phyloP scores from a whole-genome alignment of 2,797 vertebrate species.

The Sandelia bainsii region DNA sequence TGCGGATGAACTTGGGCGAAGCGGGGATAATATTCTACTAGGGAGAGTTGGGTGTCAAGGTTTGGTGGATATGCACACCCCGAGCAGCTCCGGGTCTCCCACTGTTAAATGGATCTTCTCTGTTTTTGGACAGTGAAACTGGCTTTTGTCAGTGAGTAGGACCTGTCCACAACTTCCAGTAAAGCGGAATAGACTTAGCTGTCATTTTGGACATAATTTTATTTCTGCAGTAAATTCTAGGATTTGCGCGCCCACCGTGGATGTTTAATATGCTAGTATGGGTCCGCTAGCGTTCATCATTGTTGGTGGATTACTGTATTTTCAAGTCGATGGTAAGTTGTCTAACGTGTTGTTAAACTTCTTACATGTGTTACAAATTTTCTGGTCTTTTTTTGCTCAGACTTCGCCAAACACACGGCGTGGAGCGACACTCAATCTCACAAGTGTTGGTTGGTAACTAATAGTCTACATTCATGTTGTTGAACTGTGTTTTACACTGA shows the following conservation, averaged over 20 bases:
- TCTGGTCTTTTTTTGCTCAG: neutral
- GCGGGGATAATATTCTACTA: slow-evolving; percentile 43
- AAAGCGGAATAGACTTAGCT: slow-evolving; percentile 53
- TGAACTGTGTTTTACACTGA: neutral
- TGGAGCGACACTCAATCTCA: neutral
- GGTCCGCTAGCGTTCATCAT: slow-evolving; percentile 92
- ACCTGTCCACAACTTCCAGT: slow-evolving; percentile 72
- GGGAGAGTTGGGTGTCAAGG: slow-evolving; percentile 61
- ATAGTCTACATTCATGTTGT: neutral
- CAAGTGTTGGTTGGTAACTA: neutral
- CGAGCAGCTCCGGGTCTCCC: slow-evolving; percentile 76
- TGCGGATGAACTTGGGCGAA: slow-evolving; percentile 62
- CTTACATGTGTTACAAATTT: neutral
- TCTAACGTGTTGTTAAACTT: slow-evolving; percentile 14
- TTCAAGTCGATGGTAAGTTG: slow-evolving; percentile 94
- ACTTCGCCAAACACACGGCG: neutral
- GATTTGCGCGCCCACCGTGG: slow-evolving; percentile 87
- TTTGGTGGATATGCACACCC: slow-evolving; percentile 69
- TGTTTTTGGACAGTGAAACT: slow-evolving; percentile 79
- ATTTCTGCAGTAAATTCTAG: slow-evolving; percentile 68
- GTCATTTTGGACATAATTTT: slow-evolving; percentile 56
- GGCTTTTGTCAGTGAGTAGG: slow-evolving; percentile 82
- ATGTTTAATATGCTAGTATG: slow-evolving; percentile 97
- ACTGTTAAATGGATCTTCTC: slow-evolving; percentile 79
- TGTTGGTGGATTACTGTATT: slow-evolving; percentile 93